phyloP scores from a whole-genome alignment of 92 coral and sea anemone species.

The Parazoanthus swiftii region DNA sequence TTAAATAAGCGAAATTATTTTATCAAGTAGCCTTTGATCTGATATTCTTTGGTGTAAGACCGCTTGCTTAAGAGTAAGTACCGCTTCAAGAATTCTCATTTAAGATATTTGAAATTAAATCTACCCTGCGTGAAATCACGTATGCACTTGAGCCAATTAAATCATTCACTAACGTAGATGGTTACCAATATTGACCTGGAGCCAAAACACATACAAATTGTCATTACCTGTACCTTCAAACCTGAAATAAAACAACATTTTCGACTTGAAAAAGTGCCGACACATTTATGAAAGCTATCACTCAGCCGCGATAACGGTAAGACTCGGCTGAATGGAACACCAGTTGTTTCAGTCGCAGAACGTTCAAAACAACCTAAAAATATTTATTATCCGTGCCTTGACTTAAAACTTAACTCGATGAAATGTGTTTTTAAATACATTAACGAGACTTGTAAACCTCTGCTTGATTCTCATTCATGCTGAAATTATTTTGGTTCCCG shows the following conservation, averaged over 20 bases:
- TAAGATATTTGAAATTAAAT: too few relatives aligned
- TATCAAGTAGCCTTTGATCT: too few relatives aligned
- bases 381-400: neutral
- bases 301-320: neutral
- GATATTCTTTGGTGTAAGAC: too few relatives aligned
- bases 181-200: neutral
- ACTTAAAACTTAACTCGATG: too few relatives aligned
- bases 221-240: slow-evolving; percentile 6
- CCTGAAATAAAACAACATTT: slow-evolving; percentile 29
- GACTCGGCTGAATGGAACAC: neutral
- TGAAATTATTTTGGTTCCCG: neutral
- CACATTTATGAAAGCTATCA: slow-evolving; percentile 8
- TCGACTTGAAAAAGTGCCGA: slow-evolving; percentile 40
- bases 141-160: too few relatives aligned
- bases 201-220: neutral
- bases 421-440: neutral
- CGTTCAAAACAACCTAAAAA: neutral
- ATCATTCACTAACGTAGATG: too few relatives aligned
- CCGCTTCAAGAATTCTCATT: neutral
- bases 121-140: neutral
- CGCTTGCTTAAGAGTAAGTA: neutral
- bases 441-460: neutral
- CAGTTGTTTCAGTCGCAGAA: neutral
- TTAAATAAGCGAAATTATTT: too few relatives aligned
- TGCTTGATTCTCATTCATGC: neutral